Evolutionary conservation across 2,113 vertebrate species (phyloP), one percentile per base, ranked within the genome.

Genomic region (Sapajus apella): DNA sequence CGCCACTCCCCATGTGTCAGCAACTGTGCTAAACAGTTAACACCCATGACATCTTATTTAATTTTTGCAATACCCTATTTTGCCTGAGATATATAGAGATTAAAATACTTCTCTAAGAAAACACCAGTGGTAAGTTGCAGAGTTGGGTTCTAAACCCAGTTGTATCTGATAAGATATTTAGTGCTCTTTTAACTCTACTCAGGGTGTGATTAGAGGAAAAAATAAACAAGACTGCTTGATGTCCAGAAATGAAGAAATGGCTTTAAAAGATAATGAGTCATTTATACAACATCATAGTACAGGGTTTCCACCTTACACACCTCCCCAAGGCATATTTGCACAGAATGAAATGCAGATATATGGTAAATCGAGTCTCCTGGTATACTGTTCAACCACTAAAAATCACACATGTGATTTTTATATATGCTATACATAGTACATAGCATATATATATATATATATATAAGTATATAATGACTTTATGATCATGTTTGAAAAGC

Each of bases 271-370:
- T 3, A 21, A 17, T 23, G 25, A 35, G 8, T 30, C 37, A 10
- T 27, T 87, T 25, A 12, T 14, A 43, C 12, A 5, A 7, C 32
- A n/a, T 37, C 50, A 40, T 2, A 14, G 1, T 8, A 4, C 3
- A 66, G 8, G n/a, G 23, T 18, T 40, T 5, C 7, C 16, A 27
- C 8, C 3, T 23, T 21, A 3, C 0, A 18, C 17, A 20, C 3
- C 5, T n/a, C 11, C 4, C 0, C 50, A 52, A 7, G 14, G 30
- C 21, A 21, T 18, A 40, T 56, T 18, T 37, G 25, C 70, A 68
- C 13, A 55, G 47, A 80, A 79, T 8, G 6, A 27, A 72, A n/a
- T 37, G 3, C 20, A 18, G 50, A 8, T 40, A 20, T 0, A 32
- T 7, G 16, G 30, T 6, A 50, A 96, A 45, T 6, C 5, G 43